Evolutionary conservation across 2,797 vertebrate genomes (phyloP).

Genomic region (Corythornis leucogaster): DNA sequence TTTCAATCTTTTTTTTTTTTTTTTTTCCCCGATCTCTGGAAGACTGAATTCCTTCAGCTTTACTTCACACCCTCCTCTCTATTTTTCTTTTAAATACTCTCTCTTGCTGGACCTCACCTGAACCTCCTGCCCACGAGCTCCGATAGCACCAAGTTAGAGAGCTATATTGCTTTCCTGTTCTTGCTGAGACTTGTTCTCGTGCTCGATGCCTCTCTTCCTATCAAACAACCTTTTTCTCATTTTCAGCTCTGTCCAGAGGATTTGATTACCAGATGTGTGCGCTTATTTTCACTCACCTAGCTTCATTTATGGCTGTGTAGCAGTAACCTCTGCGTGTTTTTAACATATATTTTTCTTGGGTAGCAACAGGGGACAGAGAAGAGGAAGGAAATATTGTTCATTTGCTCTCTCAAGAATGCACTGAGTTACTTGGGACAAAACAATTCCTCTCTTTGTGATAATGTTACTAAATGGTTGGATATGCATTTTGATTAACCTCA

Average conservation of each 20-base stretch:
- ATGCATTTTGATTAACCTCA: not conserved
- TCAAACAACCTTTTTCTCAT: not conserved
- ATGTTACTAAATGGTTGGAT: not conserved
- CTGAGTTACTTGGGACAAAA: not conserved
- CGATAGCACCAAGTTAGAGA: accelerated
- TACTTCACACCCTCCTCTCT: not conserved
- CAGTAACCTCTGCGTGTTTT: not conserved
- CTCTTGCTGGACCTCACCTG: not conserved
- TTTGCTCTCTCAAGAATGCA: not conserved
- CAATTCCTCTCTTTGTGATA: not conserved
- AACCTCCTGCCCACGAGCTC: not conserved
- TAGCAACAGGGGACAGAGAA: not conserved
- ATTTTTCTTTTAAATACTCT: not conserved
- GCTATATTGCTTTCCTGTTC: not conserved
- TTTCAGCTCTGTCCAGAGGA: not conserved
- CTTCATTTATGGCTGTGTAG: not conserved
- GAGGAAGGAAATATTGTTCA: not conserved
- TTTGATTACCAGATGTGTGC: constrained; percentile 8
- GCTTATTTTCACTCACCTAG: not conserved
- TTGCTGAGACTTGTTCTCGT: not conserved
- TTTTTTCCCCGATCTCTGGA: not conserved
- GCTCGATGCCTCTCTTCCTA: not conserved
- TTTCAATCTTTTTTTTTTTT: not conserved
- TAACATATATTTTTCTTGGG: not conserved
- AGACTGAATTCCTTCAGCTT: not conserved